Percentiles rank a stretch among this genome's conserved stretches.
These are phyloP conservation scores for Panthera tigris DNA, from an alignment of 2,113 vertebrate genomes.

Conservation along the genomic window DNA sequence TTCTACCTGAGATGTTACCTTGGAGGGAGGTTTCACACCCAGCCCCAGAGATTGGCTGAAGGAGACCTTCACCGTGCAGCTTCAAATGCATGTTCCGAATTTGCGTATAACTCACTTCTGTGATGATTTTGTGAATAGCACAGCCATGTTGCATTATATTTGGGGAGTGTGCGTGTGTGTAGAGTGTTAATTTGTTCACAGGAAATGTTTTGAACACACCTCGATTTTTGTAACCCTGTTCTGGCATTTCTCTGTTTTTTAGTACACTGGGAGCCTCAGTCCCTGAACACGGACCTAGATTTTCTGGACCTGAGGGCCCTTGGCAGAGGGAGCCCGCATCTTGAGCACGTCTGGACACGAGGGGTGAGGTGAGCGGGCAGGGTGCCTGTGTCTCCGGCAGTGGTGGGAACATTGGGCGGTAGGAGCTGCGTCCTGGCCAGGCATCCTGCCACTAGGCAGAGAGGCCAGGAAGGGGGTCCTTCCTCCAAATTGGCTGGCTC, in stretches of 20 bases:
- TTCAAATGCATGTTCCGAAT: background rate
- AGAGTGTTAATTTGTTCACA: background rate
- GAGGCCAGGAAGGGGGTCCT: background rate
- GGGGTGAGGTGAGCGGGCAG: background rate
- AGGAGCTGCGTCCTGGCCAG: background rate
- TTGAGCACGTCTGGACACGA: background rate
- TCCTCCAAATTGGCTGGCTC: background rate
- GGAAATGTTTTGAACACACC: background rate
- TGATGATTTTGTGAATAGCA: background rate
- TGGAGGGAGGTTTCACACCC: background rate
- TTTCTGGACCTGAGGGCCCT: background rate
- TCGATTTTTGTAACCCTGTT: background rate
- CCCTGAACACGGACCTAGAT: background rate
- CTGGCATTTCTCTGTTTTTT: background rate
- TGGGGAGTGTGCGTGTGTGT: background rate
- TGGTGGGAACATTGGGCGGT: accelerated
- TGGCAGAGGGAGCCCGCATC: background rate
- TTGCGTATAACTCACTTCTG: background rate
- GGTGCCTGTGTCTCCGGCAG: accelerated
- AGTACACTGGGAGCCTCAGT: background rate
- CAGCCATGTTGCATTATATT: background rate
- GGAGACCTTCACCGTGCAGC: background rate
- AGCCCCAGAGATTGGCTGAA: background rate
- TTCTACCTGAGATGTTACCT: background rate
- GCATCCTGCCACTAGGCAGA: background rate